Evolutionary conservation across 2,113 vertebrate species (phyloP), one percentile per base, ranked within the genome.

Genomic region (Tragelaphus imberbis): DNA sequence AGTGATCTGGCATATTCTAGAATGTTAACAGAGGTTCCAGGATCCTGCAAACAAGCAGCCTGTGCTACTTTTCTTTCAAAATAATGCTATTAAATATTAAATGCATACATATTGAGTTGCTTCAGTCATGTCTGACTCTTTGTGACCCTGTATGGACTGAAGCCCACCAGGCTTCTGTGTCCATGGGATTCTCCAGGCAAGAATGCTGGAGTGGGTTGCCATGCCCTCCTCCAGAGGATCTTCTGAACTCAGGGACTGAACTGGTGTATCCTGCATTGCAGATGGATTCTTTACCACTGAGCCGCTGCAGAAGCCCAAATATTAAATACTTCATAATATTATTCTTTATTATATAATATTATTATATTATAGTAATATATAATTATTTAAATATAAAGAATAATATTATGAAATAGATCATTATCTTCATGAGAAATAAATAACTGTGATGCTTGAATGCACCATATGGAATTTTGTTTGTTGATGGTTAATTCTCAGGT

Each of bases 301-400:
- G 2, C 68, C n/a, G 23, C n/a, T 0, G 0, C 0, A 2, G n/a
- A 71, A 71, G n/a, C 19, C 68, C 68, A 40, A 40, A 23, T 71
- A 40, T 23, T 71, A 71, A 71, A 40, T 40, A 71, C 19, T 12
- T 71, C 19, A 71, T 36, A 40, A 40, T 36, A 36, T 71, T 71
- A 71, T 36, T 71, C n/a, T 71, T 36, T 21, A 36, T 36, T 36
- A 36, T 36, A 68, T 68, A 68, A 36, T 21, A 36, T 71, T 68
- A 36, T n/a, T 68, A 71, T 21, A 36, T 36, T 21, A 71, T 71
- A 71, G 17, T 71, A 71, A 71, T 71, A 40, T 68, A 36, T 36
- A 36, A 36, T 21, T 71, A 36, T 71, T 36, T 71, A 36, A 36
- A 25, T 90, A 23, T 7, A 71, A 91, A 79, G n/a, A 84, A 49